A percentile compares a stretch with the other conserved stretches of the same genome.
phyloP scores from a whole-genome alignment of 2,797 vertebrate species.

The Eulemur mongoz region DNA sequence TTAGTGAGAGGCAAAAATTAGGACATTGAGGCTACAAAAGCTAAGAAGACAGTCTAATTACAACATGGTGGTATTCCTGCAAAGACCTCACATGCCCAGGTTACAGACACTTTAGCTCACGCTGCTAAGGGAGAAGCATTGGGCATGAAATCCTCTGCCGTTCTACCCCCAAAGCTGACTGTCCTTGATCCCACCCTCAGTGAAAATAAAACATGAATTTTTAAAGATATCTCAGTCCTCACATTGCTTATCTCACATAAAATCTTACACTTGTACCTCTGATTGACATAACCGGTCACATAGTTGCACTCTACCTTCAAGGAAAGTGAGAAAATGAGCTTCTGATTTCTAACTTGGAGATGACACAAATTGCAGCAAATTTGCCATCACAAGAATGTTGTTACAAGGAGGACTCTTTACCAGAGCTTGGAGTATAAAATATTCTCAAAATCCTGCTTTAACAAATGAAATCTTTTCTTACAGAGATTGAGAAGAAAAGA shows the following conservation, averaged over 20 bases:
- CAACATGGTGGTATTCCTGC: neutral
- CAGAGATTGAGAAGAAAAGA: neutral
- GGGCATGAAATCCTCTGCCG: neutral
- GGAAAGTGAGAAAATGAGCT: neutral
- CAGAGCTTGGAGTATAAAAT: neutral
- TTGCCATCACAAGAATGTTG: neutral
- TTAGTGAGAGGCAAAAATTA: neutral
- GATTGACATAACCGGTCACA: neutral
- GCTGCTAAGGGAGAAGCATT: neutral
- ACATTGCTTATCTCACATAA: neutral
- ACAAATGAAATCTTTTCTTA: neutral
- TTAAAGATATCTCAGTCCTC: neutral
- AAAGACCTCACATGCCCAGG: neutral
- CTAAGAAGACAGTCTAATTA: neutral
- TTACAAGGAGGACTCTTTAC: neutral
- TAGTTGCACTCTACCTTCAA: neutral
- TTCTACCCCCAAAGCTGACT: neutral
- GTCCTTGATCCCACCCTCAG: neutral
- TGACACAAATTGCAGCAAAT: neutral
- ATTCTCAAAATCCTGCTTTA: neutral
- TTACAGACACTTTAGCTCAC: fast-evolving
- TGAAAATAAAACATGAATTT: neutral
- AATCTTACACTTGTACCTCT: neutral
- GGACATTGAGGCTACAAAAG: neutral
- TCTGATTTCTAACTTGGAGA: neutral